Conservation (phyloP, 2,113 vertebrate genomes). For the Anguilla japonica region DNA sequence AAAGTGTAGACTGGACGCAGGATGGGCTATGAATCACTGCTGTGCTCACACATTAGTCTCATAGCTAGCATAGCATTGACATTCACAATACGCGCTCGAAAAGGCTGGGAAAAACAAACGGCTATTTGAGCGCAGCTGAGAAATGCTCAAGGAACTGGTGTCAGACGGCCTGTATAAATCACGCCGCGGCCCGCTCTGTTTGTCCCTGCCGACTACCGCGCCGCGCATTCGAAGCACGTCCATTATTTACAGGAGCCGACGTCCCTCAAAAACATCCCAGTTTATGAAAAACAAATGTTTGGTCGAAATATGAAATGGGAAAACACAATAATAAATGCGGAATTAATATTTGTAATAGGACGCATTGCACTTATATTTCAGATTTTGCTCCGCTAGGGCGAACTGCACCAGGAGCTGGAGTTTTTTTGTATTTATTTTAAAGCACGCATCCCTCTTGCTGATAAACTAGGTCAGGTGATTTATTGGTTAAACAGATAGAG, state of each 20-base stretch:
- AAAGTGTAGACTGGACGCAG: neutral
- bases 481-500: neutral
- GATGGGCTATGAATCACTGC: neutral
- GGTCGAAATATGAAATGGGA: neutral
- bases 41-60: neutral
- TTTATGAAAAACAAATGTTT: neutral
- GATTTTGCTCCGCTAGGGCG: neutral
- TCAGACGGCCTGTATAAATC: neutral
- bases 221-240: neutral
- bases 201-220: neutral
- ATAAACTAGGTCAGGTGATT: conserved; percentile 13
- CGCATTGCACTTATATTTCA: neutral
- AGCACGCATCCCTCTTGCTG: conserved; percentile 3
- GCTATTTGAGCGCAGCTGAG: neutral
- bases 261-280: neutral
- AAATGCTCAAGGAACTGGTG: neutral
- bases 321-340: neutral
- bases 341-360: neutral
- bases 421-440: neutral
- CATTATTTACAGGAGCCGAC: neutral
- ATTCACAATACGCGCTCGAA: neutral
- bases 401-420: neutral
- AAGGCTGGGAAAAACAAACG: neutral
- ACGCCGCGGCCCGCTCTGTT: neutral
- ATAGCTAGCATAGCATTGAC: neutral